These are phyloP conservation scores for Dunckerocampus dactyliophorus DNA, from an alignment of 2,113 vertebrate species.

Conservation along the genomic window DNA sequence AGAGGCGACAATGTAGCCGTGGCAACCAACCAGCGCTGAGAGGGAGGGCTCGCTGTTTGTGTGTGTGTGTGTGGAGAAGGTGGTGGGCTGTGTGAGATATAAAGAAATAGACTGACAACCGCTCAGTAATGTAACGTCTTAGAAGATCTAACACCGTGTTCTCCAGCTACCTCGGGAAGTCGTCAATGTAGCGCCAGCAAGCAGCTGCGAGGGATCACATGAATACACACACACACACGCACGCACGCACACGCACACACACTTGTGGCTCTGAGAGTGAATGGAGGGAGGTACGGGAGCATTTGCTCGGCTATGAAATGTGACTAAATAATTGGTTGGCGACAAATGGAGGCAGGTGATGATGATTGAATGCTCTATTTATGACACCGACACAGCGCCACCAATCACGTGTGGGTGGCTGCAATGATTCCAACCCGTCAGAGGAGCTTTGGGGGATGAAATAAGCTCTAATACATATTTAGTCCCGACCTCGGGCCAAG, in stretches of 20 bases:
- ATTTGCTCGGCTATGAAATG: conserved; percentile 37
- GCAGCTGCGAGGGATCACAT: conserved; percentile 4
- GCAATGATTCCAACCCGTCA: neutral
- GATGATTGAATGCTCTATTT: conserved; percentile 51
- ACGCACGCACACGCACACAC: conserved; percentile 27
- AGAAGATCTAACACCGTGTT: conserved; percentile 2
- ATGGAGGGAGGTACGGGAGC: conserved; percentile 35
- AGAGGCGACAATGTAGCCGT: conserved; percentile 66
- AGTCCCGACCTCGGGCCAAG: conserved; percentile 26
- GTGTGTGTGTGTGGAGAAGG: conserved; percentile 4
- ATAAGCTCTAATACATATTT: conserved; percentile 27
- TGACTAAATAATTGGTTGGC: conserved; percentile 44
- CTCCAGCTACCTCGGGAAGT: neutral
- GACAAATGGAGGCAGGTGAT: conserved; percentile 39
- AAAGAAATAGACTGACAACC: conserved; percentile 19
- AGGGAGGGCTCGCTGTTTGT: conserved; percentile 48
- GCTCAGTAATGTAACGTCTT: conserved; percentile 33
- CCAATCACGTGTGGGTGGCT: conserved; percentile 16
- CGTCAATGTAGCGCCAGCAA: neutral
- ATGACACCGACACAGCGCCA: conserved; percentile 4
- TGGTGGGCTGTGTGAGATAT: conserved; percentile 2
- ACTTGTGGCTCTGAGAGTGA: conserved; percentile 58
- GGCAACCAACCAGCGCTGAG: conserved; percentile 65
- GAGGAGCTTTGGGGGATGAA: conserved; percentile 4
- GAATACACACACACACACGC: neutral